Evolutionary conservation across 2,113 vertebrate genomes (phyloP), one percentile per base, ranked within the genome.

Genomic region (Cinclus cinclus): DNA sequence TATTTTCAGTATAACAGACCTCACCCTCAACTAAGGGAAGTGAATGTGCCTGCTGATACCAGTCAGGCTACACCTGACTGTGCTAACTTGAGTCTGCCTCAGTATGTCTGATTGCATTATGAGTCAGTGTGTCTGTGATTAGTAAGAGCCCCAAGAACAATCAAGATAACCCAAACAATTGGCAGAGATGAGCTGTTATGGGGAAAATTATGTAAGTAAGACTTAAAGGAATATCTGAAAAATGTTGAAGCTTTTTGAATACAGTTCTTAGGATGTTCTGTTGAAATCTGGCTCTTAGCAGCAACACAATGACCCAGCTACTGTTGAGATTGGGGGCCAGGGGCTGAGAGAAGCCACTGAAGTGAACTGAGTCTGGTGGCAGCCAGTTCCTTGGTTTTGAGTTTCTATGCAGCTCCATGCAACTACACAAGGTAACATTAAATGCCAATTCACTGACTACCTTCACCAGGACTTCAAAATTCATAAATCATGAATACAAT

Each of bases 201-300:
- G 6, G 4, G 12, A 33, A 74, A 70, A 56, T 30, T 27, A 91
- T 0, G 0, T 28, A 42, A 64, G 0, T 17, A 67, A 41, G 4
- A 19, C 31, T 55, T 89, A 33, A 49, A 78, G 41, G 52, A 89
- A 24, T 35, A 80, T 52, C 22, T 67, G 59, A 87, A 63, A 28
- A 47, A 50, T 3, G 4, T 24, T 28, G 33, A 47, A 55, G 21
- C 8, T 28, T 25, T 77, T 65, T 7, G 2, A 60, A 22, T 12
- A 46, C 3, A 58, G 28, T 3, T 58, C 15, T 60, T 71, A 71
- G 6, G 12, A 24, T 35, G 28, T 71, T 68, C 15, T 60, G 21
- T 50, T 83, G 44, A 80, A 76, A 65, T 49, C 30, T 63, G 9
- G 9, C 27, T 87, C 35, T 78, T 70, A 42, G 5, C 42, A 91